Percentiles rank a stretch among this genome's conserved stretches.
Evolutionary conservation across 2,888 invertebrate genomes (phyloP).

Genomic region (Ecdyonurus torrentis): DNA sequence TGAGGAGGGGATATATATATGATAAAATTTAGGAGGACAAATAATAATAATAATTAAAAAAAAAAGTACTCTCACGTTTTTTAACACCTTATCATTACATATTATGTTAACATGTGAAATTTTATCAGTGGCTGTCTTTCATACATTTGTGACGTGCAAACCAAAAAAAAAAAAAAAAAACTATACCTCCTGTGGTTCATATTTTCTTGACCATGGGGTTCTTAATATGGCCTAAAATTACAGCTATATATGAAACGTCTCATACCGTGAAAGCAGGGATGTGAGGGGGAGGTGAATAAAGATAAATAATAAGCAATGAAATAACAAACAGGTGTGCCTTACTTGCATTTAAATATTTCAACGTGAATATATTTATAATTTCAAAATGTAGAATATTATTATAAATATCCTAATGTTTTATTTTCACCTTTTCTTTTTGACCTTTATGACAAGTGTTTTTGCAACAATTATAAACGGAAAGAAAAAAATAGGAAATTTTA

Average conservation of each 20-base stretch:
- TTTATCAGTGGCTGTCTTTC: no score
- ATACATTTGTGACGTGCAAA: no score
- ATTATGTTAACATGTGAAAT: no score
- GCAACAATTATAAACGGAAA: neutral
- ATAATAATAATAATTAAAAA: neutral
- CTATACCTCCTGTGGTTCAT: no score
- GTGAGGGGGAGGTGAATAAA: neutral
- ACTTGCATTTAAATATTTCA: no score
- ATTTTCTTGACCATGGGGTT: no score
- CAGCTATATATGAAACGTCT: neutral
- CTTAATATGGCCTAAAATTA: neutral
- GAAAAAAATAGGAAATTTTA: no score
- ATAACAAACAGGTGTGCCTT: neutral
- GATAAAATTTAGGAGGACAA: neutral
- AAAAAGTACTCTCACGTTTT: neutral
- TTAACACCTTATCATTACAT: neutral
- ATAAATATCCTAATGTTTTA: no score
- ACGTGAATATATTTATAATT: no score
- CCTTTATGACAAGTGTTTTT: neutral
- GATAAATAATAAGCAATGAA: neutral
- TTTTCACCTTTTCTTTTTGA: neutral
- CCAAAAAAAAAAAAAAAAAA: no score
- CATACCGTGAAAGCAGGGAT: no score
- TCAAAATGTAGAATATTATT: no score
- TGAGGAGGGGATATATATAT: neutral